These are phyloP conservation scores for Pemphredon lugubris DNA, from an alignment of 2,888 invertebrate genomes.

Conservation along the genomic window DNA sequence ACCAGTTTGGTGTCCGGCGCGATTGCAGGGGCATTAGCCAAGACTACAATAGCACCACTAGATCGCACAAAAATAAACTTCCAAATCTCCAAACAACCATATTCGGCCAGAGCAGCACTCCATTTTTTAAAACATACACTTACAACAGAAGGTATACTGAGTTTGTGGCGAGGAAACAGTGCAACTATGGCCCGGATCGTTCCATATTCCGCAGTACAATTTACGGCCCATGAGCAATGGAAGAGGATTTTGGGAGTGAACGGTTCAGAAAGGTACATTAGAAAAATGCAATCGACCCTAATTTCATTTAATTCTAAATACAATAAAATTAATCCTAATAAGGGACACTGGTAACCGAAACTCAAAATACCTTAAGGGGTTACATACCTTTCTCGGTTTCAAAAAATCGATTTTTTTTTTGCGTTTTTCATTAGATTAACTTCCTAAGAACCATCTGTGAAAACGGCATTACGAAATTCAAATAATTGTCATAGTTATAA, in stretches of 20 bases:
- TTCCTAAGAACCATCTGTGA: too few relatives aligned
- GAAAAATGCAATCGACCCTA: conserved; percentile 4
- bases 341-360: too few relatives aligned
- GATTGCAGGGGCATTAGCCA: conserved; percentile 95
- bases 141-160: conserved; percentile 89
- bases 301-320: conserved; percentile 5
- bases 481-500: too few relatives aligned
- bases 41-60: conserved; percentile 97
- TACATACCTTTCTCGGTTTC: too few relatives aligned
- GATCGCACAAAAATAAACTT: conserved; percentile 99
- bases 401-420: too few relatives aligned
- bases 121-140: conserved; percentile 87
- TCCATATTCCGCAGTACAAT: conserved; percentile 99
- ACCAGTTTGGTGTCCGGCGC: conserved; percentile 96
- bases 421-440: too few relatives aligned
- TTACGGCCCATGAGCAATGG: conserved; percentile 98
- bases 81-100: conserved; percentile 91
- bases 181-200: conserved; percentile 98
- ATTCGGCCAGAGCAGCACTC: conserved; percentile 88
- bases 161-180: conserved; percentile 98
- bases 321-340: too few relatives aligned
- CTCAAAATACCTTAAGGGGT: too few relatives aligned
- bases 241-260: conserved; percentile 90
- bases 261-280: conserved; percentile 82
- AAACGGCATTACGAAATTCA: too few relatives aligned